Base-by-base conservation (phyloP, 2,797 vertebrate species). In the Intellagama lesueurii region DNA sequence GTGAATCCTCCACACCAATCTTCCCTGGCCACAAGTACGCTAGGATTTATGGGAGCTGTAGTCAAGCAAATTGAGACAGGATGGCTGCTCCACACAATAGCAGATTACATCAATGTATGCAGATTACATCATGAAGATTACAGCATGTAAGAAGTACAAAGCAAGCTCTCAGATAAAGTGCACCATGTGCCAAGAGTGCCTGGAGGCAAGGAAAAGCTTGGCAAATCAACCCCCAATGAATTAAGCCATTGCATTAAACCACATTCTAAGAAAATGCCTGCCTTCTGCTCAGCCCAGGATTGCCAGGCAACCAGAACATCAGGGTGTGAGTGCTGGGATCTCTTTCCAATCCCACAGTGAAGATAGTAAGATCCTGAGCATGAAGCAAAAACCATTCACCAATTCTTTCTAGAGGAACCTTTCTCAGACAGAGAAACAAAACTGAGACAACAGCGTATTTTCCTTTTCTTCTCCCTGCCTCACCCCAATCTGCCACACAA, bases 191-290 rank as follows among this genome's bases (percentile, higher is more conserved):
- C 70, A 90, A 86, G 7, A 40, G 66, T 26, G 85, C 79, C 44
- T 47, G 69, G 6, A 77, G 85, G 89, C 89, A 77, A 76, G 44
- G 60, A 76, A 86, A 85, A 90, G 49, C 19, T 56, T 77, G 66
- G 85, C 60, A 82, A 76, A 89, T 69, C 30, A 68, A 47, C 52
- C 44, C 40, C 44, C 56, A 64, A 56, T 40, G 32, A 81, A 69
- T 83, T n/a, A 69, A 60, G 64, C 72, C 66, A 49, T n/a, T 32
- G 28, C 49, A 90, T 76, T 69, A 44, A 66, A 17, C 9, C 66
- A 44, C 26, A 24, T 66, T 82, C 28, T 86, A 56, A 24, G 19
- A 86, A 75, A 68, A 82, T 28, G 47, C n/a, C 47, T 86, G 60
- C 40, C 24, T 30, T 68, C 30, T 77, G 40, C 47, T 32, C 88